Evolutionary conservation across 2,113 vertebrate genomes (phyloP).

Genomic region (Eira barbara): DNA sequence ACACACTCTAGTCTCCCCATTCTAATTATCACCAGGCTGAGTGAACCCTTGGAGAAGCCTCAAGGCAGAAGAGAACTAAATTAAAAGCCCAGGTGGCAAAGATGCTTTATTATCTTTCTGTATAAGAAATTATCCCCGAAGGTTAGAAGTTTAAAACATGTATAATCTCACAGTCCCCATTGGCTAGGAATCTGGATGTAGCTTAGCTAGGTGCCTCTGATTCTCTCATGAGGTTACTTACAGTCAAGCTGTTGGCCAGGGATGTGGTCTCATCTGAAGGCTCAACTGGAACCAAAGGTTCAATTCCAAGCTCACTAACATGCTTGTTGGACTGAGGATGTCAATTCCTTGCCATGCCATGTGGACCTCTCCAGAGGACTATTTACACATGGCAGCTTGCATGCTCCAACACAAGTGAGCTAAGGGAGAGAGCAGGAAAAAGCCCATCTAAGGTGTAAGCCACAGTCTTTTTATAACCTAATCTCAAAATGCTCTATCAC

Average conservation of each 20-base stretch:
- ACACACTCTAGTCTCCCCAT: not conserved
- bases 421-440: not conserved
- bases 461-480: not conserved
- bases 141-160: not conserved
- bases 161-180: not conserved
- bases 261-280: not conserved
- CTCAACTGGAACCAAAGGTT: not conserved
- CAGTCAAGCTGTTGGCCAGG: not conserved
- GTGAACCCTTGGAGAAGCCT: not conserved
- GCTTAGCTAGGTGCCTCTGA: not conserved
- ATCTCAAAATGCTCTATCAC: not conserved
- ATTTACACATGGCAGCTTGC: not conserved
- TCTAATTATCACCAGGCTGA: not conserved
- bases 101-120: not conserved
- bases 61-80: constrained; percentile 1
- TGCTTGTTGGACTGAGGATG: not conserved
- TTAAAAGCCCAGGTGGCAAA: not conserved
- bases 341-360: not conserved
- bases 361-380: not conserved
- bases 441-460: not conserved
- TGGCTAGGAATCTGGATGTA: not conserved
- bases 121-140: not conserved
- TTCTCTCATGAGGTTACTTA: not conserved
- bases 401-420: not conserved
- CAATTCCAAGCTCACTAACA: not conserved